Conservation (phyloP, 2,888 invertebrate genomes). For the Elysia crispata region DNA sequence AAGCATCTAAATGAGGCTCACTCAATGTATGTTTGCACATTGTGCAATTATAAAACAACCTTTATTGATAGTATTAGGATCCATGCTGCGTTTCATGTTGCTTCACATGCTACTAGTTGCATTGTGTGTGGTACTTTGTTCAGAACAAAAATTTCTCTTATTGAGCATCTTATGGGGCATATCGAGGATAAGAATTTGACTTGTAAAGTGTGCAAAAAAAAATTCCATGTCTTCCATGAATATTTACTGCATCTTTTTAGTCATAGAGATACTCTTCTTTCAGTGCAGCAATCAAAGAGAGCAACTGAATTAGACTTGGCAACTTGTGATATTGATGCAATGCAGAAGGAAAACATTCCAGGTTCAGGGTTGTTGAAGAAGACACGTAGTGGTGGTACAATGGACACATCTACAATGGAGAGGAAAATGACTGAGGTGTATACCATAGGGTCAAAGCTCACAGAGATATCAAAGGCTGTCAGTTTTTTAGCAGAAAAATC, state of each 20-base stretch:
- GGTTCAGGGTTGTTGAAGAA: background rate
- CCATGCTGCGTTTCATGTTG: constrained; percentile 38
- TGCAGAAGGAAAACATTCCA: background rate
- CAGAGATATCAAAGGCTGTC: constrained; percentile 42
- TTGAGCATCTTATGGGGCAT: constrained; percentile 42
- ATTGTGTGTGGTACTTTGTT: constrained; percentile 33
- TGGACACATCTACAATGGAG: constrained; percentile 31
- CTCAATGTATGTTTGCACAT: constrained; percentile 25
- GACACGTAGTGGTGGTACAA: no score
- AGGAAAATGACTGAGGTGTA: constrained; percentile 37
- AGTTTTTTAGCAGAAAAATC: constrained; percentile 30
- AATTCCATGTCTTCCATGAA: constrained; percentile 14
- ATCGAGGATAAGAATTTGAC: constrained; percentile 12
- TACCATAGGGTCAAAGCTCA: constrained; percentile 11
- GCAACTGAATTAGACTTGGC: constrained; percentile 2
- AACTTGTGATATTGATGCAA: background rate
- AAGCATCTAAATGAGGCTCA: constrained; percentile 36
- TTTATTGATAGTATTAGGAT: constrained; percentile 40
- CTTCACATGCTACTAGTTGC: constrained; percentile 19
- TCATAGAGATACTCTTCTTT: constrained; percentile 15
- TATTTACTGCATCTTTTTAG: constrained; percentile 37
- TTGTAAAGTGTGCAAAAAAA: constrained; percentile 34
- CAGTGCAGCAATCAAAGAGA: background rate
- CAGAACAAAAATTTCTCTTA: constrained; percentile 25
- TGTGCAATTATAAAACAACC: constrained; percentile 34